Evolutionary conservation across 37 sponge, comb jelly and placozoan species (phyloP).

Genomic region (Ianthella basta): DNA sequence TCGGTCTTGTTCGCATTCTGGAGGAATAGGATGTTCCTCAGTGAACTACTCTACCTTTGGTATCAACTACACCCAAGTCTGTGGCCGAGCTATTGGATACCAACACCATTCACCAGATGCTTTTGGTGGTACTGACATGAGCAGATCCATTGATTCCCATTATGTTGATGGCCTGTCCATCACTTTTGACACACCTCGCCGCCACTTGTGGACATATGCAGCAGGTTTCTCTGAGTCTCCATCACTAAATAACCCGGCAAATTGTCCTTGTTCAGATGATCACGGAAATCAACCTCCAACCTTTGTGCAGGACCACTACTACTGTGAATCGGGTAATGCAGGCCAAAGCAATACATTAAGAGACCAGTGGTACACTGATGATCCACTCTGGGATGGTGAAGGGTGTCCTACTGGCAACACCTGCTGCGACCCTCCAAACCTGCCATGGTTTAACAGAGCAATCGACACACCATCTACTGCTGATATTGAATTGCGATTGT

Average conservation of each 20-base stretch:
- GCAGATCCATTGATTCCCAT: not conserved
- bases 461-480: no score
- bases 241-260: no score
- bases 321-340: no score
- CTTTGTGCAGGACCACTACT: no score
- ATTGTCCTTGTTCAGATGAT: no score
- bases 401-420: not conserved
- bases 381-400: not conserved
- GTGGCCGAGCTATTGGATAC: constrained; percentile 8
- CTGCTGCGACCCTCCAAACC: not conserved
- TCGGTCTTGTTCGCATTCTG: no score
- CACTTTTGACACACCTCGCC: not conserved
- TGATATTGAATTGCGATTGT: no score
- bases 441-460: constrained; percentile 15
- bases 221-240: no score
- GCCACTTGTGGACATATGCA: not conserved
- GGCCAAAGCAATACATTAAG: no score
- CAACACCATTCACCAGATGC: not conserved
- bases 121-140: no score
- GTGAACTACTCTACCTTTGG: constrained; percentile 8
- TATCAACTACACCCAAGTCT: not conserved
- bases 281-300: no score
- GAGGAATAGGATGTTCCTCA: constrained; percentile 19
- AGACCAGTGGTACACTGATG: no score
- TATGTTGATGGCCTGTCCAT: not conserved